These are phyloP conservation scores for Tortricodes alternella DNA, from an alignment of 2,888 invertebrate species.

Conservation along the genomic window DNA sequence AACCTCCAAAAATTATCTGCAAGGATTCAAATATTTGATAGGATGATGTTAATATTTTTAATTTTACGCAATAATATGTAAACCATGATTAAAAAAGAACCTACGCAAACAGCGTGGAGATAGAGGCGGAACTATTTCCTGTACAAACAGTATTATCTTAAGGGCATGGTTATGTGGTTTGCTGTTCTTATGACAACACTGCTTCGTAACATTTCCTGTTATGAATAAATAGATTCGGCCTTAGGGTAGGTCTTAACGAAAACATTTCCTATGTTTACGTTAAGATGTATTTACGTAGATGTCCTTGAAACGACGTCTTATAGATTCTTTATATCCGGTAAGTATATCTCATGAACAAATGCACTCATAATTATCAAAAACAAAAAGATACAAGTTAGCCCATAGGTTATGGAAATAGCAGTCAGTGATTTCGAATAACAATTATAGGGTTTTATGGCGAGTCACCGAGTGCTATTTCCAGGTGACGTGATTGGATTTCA, in stretches of 20 bases:
- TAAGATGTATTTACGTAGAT: not conserved
- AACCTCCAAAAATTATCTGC: constrained; percentile 11
- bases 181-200: not conserved
- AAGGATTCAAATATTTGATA: constrained; percentile 10
- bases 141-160: constrained; percentile 24
- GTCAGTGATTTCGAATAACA: no score
- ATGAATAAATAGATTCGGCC: constrained; percentile 11
- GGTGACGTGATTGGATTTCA: no score
- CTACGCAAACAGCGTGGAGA: constrained; percentile 7
- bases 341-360: no score
- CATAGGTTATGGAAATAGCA: no score
- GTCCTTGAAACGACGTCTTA: no score
- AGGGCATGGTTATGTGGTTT: constrained; percentile 12
- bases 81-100: constrained; percentile 10
- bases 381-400: no score
- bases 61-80: constrained; percentile 8
- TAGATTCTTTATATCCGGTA: no score
- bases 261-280: constrained; percentile 2
- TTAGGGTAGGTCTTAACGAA: constrained; percentile 14
- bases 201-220: constrained; percentile 9
- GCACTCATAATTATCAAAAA: no score
- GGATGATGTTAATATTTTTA: constrained; percentile 16
- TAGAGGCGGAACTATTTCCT: constrained; percentile 19
- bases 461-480: no score
- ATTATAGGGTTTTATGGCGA: no score